Evolutionary conservation across 1,140 invertebrate genomes (phyloP), one percentile per base, ranked within the genome.

Genomic region (Nymphalis io): DNA sequence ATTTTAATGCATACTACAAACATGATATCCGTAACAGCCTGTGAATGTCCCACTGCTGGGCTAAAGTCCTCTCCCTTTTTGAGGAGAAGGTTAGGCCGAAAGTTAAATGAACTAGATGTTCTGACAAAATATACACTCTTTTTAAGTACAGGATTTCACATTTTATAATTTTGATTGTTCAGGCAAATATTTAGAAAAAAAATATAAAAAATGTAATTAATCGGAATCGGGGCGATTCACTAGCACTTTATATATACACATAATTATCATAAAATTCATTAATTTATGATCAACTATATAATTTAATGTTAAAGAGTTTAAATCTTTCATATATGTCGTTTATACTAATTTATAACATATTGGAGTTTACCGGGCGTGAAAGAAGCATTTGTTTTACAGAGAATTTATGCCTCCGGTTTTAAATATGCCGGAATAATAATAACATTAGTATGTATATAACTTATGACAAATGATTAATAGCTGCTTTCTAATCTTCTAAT

Each of bases 311-410:
- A 55, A 55, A 21, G 51, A 55, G 12, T 27, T 51, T 51, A 55
- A 27, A 16, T 27, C 11, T 53, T 55, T 23, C 20, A 13, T 13
- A 27, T 55, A 2, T 21, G 20, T 55, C 23, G 8, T 27, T 55
- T 55, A 27, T 55, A 55, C 21, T 55, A 55, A 55, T 55, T 55
- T 55, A 55, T 51, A 51, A 20, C 48, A 46, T 18, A 46, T 51
- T 20, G 48, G 16, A 8, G 16, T 51, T 51, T n/a, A 46, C 42
- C 42, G 5, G 20, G 46, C 46, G 23, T 27, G 51, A 13, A 55
- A 27, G 13, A n/a, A 12, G 6, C 51, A 20, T n/a, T 55, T 55
- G 20, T 55, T 55, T 15, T 27, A 18, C 11, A 10, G 51, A 27
- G n/a, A 55, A 27, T 55, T 23, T 23, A 55, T 27, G 11, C 11